Conservation (phyloP, 2,888 invertebrate species). For the Auanema freiburgensis region DNA sequence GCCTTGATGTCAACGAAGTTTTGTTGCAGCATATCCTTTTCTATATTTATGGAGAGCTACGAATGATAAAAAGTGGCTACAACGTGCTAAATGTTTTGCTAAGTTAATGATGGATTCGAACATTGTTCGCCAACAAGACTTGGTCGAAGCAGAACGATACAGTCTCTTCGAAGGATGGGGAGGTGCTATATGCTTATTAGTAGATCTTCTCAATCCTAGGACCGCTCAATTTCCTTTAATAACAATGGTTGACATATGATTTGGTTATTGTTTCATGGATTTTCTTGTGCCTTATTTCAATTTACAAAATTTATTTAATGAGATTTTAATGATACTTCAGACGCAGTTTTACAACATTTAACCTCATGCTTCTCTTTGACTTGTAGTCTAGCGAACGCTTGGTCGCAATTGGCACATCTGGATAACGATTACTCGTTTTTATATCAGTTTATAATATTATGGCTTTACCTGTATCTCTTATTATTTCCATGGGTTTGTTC, state of each 20-base stretch:
- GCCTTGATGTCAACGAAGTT: constrained; percentile 1
- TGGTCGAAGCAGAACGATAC: constrained; percentile 79
- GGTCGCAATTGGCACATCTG: no score
- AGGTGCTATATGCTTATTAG: constrained; percentile 81
- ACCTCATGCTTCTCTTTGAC: no score
- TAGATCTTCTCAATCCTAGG: constrained; percentile 77
- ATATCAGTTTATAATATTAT: no score
- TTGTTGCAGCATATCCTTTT: constrained; percentile 75
- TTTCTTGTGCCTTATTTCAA: no score
- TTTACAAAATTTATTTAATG: no score
- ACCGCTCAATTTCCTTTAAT: no score
- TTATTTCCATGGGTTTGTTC: constrained; percentile 41
- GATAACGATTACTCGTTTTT: no score
- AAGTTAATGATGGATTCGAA: constrained; percentile 73
- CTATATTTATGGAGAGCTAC: constrained; percentile 78
- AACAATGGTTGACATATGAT: no score
- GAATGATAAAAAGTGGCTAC: constrained; percentile 51
- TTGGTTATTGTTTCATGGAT: no score
- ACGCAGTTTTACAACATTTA: no score
- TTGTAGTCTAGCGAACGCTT: no score
- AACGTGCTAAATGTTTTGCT: constrained; percentile 75
- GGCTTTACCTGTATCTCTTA: constrained; percentile 26
- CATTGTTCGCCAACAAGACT: constrained; percentile 66
- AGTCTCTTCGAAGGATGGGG: constrained; percentile 85
- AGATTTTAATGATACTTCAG: no score